phyloP scores from a whole-genome alignment of 2,113 vertebrate species.

The Amblyornis subalaris region DNA sequence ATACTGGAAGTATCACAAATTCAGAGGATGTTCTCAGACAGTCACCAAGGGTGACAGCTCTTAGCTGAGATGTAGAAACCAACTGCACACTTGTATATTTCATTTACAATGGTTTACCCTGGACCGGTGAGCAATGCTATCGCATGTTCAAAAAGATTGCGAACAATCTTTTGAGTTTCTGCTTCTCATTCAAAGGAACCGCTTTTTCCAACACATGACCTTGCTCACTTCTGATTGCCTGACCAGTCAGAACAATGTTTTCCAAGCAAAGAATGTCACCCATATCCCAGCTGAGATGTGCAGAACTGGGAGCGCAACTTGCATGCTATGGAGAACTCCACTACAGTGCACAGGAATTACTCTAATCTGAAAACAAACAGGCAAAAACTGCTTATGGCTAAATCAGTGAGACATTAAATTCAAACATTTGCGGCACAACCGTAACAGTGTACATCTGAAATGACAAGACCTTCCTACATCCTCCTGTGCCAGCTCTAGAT shows the following conservation, averaged over 20 bases:
- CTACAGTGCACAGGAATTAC: neutral
- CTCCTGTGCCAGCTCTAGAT: neutral
- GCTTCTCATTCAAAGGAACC: neutral
- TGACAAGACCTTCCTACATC: neutral
- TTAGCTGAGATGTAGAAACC: neutral
- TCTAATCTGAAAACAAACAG: neutral
- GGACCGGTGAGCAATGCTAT: neutral
- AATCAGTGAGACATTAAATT: neutral
- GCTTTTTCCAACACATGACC: neutral
- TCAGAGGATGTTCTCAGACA: conserved; percentile 28
- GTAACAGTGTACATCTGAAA: neutral
- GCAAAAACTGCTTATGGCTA: neutral
- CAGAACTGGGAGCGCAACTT: neutral
- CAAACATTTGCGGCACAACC: neutral
- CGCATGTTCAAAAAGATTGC: neutral
- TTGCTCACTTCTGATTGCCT: neutral
- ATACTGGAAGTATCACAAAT: neutral
- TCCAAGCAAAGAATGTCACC: neutral
- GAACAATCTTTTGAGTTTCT: neutral
- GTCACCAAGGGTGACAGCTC: neutral
- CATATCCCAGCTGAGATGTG: neutral
- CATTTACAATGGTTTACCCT: neutral
- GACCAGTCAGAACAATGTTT: neutral
- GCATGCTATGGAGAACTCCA: neutral
- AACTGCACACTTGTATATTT: neutral